These are phyloP conservation scores for Larimichthys polyactis DNA, from an alignment of 2,113 vertebrate species.

Conservation along the genomic window DNA sequence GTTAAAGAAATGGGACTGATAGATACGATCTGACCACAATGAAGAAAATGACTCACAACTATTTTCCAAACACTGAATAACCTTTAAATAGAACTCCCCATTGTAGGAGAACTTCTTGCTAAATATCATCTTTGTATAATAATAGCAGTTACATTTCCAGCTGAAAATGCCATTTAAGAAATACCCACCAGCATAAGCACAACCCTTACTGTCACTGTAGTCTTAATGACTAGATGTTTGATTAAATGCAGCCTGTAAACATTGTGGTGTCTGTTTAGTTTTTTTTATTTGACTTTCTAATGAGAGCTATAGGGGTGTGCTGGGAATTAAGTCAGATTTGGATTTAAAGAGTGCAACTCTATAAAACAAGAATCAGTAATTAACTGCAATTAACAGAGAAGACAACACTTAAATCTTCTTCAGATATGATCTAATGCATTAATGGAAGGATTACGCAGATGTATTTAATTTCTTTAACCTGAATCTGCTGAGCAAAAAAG, in stretches of 20 bases:
- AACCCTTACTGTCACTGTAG: neutral
- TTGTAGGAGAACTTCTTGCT: neutral
- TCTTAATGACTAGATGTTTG: constrained; percentile 4
- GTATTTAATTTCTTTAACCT: constrained; percentile 18
- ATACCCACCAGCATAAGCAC: neutral
- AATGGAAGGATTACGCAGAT: neutral
- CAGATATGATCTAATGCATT: constrained; percentile 10
- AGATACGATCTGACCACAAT: neutral
- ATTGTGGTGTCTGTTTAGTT: constrained; percentile 5
- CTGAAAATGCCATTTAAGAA: constrained; percentile 4
- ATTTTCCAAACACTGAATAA: neutral
- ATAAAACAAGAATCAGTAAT: neutral
- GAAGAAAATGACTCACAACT: neutral
- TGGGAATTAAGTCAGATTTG: constrained; percentile 1
- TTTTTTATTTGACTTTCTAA: constrained; percentile 27
- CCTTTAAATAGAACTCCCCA: neutral
- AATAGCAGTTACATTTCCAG: neutral
- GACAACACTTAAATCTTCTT: neutral
- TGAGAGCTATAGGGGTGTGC: neutral
- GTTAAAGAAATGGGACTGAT: neutral
- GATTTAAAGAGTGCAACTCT: neutral
- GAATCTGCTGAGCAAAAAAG: neutral
- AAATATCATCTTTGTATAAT: neutral
- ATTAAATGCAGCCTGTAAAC: constrained; percentile 15
- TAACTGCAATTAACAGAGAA: neutral